phyloP scores from a whole-genome alignment of 2,113 vertebrate species.

The Pseudonaja textilis region DNA sequence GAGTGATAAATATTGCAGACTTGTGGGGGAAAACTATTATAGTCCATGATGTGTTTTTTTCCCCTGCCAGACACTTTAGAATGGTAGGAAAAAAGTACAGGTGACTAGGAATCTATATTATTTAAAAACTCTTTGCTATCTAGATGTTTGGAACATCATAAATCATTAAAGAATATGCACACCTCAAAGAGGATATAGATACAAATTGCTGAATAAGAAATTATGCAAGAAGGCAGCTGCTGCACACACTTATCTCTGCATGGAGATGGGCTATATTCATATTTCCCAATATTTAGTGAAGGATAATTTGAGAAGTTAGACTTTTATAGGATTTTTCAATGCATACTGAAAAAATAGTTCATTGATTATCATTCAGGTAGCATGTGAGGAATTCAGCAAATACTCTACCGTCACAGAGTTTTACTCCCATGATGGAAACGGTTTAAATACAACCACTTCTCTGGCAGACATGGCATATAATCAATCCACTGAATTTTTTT shows the following conservation, averaged over 20 bases:
- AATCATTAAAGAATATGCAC: neutral
- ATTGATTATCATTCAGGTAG: neutral
- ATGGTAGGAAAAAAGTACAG: neutral
- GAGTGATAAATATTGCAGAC: neutral
- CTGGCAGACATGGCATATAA: neutral
- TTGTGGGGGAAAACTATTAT: neutral
- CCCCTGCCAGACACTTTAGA: neutral
- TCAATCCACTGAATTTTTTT: neutral
- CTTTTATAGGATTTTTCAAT: neutral
- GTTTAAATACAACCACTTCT: neutral
- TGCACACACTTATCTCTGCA: neutral
- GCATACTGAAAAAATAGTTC: neutral
- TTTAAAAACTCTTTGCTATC: neutral
- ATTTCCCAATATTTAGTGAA: neutral
- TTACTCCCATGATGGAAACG: neutral
- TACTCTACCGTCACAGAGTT: neutral
- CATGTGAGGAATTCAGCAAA: neutral
- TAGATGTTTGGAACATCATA: neutral
- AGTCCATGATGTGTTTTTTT: neutral
- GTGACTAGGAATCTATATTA: neutral
- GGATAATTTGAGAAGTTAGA: neutral
- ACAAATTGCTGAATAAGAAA: neutral
- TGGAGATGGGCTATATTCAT: neutral
- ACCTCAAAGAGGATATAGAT: neutral
- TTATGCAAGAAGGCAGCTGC: neutral